These are phyloP conservation scores for Otus sunia DNA, from an alignment of 2,113 vertebrate genomes.

Conservation along the genomic window DNA sequence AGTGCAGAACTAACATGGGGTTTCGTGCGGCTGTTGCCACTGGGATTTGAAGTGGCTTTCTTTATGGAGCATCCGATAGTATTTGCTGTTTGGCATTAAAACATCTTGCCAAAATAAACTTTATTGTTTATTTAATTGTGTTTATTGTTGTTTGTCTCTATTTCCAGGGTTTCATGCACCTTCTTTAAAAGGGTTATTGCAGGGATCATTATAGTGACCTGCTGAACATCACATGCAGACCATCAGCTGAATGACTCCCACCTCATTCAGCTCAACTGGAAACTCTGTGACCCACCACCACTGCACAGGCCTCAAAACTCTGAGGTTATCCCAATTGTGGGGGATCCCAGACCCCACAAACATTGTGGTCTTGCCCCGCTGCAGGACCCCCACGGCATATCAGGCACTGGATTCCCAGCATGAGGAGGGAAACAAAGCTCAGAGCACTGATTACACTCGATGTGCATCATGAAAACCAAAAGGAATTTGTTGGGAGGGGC, in stretches of 20 bases:
- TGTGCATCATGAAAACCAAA: neutral
- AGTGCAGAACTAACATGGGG: neutral
- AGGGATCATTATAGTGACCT: neutral
- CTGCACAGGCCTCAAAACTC: neutral
- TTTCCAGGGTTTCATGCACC: neutral
- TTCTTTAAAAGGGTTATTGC: neutral
- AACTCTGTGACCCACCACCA: neutral
- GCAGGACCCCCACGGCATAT: neutral
- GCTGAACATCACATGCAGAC: fast-evolving
- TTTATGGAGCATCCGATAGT: fast-evolving
- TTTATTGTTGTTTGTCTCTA: neutral
- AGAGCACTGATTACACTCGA: fast-evolving
- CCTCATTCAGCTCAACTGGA: neutral
- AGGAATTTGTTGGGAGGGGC: neutral
- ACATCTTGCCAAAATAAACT: neutral
- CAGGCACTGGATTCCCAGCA: fast-evolving
- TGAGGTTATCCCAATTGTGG: fast-evolving
- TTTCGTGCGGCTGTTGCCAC: neutral
- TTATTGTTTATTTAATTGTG: neutral
- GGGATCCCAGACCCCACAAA: too few species aligned
- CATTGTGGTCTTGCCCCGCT: fast-evolving
- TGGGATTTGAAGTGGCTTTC: neutral
- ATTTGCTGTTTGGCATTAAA: neutral
- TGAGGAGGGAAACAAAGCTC: neutral
- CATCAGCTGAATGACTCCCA: neutral